phyloP scores from a whole-genome alignment of 2,113 vertebrate species.

The Thalassarche chlororhynchos region DNA sequence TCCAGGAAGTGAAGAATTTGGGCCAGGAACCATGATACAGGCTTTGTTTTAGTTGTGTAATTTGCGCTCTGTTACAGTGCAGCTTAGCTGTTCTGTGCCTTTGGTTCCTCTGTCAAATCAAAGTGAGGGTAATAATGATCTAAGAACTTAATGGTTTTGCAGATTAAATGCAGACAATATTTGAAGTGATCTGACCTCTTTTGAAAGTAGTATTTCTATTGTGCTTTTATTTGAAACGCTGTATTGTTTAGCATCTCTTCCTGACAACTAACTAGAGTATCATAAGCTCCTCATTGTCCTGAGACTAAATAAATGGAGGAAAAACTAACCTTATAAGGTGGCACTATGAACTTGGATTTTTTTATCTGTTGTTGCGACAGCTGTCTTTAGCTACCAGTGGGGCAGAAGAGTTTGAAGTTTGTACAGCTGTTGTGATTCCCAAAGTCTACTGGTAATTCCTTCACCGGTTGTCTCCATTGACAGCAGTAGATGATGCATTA shows the following conservation, averaged over 20 bases:
- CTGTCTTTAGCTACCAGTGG: background rate
- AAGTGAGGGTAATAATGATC: background rate
- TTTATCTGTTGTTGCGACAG: background rate
- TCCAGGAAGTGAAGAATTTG: background rate
- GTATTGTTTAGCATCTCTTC: background rate
- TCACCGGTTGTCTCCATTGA: background rate
- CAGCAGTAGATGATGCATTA: background rate
- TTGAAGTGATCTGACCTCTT: background rate
- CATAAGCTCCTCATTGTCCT: background rate
- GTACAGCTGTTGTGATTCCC: background rate
- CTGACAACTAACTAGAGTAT: background rate
- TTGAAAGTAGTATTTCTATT: background rate
- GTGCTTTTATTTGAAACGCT: background rate
- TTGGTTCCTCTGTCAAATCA: background rate
- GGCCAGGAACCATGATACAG: background rate
- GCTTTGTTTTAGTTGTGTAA: background rate
- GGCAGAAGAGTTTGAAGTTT: background rate
- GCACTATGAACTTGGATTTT: background rate
- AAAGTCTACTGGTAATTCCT: background rate
- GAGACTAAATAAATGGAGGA: background rate
- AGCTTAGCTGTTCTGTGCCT: background rate
- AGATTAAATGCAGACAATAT: background rate
- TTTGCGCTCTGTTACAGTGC: background rate
- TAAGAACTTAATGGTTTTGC: background rate
- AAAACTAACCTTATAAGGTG: background rate